Base-by-base conservation (phyloP, 2,888 invertebrate species). In the Heliconius aoede region DNA sequence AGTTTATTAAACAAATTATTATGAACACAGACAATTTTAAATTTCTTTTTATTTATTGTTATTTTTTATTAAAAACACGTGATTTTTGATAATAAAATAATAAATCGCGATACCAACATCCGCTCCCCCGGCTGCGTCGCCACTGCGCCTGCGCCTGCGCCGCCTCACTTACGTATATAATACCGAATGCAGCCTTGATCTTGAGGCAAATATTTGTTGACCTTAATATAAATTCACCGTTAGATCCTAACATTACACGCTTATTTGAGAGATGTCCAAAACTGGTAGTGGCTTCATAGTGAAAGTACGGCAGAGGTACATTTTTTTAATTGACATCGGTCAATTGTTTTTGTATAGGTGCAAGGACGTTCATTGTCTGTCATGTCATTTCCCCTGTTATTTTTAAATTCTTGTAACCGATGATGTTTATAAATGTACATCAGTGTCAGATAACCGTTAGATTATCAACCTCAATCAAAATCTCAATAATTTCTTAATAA, bases 61-160 rank as follows among this genome's bases (percentile, higher is more conserved):
- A 60, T 7, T 26, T 60, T 60, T 60, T 58, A 26, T 24, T 24
- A 46, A 46, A 46, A 46, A 7, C 18, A 26, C 7, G 7, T 28
- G 7, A 60, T 26, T 60, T 60, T 15, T 7, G 4, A 60, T 26
- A 60, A 15, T 18, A 60, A 55, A 30, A 51, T n/a, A 30, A n/a
- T 55, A 55, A n/a, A 55, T 55, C 15, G 32, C 30, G 55, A 15
- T 32, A 55, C n/a, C n/a, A 24, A 55, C 72, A 40, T 15, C 36
- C 32, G 58, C 36, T 72, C 40, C 72, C 36, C 60, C 72, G 60
- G 72, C 28, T 26, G 60, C 40, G 36, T 60, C 28, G 60, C 72
- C 60, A 36, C 58, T 72, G 60, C 72, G 69, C 51, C 55, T 26
- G 72, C 61, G 69, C 51, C 55, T 26, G 72, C 61, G 72, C 55